These are phyloP conservation scores for Ectemnius cavifrons DNA, from an alignment of 2,888 invertebrate species.

Conservation along the genomic window DNA sequence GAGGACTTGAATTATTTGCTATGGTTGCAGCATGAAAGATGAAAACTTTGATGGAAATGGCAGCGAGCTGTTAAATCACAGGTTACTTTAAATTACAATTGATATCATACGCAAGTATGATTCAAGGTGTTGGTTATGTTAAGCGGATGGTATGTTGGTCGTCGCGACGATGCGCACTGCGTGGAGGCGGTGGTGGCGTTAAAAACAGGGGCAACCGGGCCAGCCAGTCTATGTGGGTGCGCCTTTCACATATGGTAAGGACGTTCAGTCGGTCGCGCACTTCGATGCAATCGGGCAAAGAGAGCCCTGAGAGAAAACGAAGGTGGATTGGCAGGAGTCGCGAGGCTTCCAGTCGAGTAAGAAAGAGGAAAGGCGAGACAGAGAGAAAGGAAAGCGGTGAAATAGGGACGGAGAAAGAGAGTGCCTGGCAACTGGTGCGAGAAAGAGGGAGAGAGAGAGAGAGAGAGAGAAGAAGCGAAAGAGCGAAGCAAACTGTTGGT, in stretches of 20 bases:
- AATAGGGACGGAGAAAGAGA: constrained; percentile 18
- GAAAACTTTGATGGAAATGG: no score
- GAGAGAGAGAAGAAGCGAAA: constrained; percentile 5
- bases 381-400: constrained; percentile 1
- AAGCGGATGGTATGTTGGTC: background rate
- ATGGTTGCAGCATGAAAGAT: no score
- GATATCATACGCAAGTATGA: no score
- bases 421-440: constrained; percentile 17
- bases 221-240: constrained; percentile 56
- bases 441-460: constrained; percentile 12
- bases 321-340: constrained; percentile 56
- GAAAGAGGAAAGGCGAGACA: constrained; percentile 18
- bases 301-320: constrained; percentile 55
- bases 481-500: constrained; percentile 26
- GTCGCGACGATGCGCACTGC: constrained; percentile 28
- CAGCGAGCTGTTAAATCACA: no score
- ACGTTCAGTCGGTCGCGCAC: constrained; percentile 46
- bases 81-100: no score
- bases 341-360: constrained; percentile 33
- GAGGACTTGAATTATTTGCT: no score
- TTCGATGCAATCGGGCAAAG: constrained; percentile 34
- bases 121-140: background rate
- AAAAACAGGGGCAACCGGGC: constrained; percentile 48
- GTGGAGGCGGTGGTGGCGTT: constrained; percentile 24
- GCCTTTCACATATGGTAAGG: constrained; percentile 60